Percentiles rank a stretch among this genome's conserved stretches.
These are phyloP conservation scores for Augochlorella aurata DNA, from an alignment of 2,888 invertebrate species.

Conservation along the genomic window DNA sequence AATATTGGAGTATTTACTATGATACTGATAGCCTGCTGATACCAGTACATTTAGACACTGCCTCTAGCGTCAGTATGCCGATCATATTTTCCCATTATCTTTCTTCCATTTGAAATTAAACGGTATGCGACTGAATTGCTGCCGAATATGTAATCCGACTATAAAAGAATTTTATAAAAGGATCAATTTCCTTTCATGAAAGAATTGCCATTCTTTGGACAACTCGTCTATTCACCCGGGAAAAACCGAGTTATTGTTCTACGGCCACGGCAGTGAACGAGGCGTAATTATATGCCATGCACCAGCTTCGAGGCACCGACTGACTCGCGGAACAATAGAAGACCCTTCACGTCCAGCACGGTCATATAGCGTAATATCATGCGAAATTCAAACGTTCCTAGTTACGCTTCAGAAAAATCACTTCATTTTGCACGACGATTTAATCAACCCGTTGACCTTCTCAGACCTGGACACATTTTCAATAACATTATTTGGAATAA, in stretches of 20 bases:
- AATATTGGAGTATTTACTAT: no score
- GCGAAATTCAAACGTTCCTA: slow-evolving; percentile 2
- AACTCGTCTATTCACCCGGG: neutral
- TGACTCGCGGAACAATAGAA: neutral
- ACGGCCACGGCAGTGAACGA: slow-evolving; percentile 2
- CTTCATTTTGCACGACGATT: neutral
- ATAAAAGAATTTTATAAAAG: neutral
- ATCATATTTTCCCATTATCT: neutral
- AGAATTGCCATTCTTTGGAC: slow-evolving; percentile 5
- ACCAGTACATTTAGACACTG: neutral
- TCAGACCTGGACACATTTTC: no score
- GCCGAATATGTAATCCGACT: neutral
- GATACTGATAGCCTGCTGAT: no score
- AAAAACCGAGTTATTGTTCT: slow-evolving; percentile 2
- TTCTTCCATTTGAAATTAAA: neutral
- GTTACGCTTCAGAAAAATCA: neutral
- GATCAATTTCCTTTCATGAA: neutral
- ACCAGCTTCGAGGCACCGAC: neutral
- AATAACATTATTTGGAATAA: no score
- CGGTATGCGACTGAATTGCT: neutral
- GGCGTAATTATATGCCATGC: slow-evolving; percentile 12
- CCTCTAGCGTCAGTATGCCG: neutral
- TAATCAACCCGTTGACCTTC: neutral
- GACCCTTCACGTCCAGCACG: slow-evolving; percentile 1
- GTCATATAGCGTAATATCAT: neutral